Evolutionary conservation across 1,140 invertebrate species (phyloP).

Genomic region (Rhyacophila brunnea): DNA sequence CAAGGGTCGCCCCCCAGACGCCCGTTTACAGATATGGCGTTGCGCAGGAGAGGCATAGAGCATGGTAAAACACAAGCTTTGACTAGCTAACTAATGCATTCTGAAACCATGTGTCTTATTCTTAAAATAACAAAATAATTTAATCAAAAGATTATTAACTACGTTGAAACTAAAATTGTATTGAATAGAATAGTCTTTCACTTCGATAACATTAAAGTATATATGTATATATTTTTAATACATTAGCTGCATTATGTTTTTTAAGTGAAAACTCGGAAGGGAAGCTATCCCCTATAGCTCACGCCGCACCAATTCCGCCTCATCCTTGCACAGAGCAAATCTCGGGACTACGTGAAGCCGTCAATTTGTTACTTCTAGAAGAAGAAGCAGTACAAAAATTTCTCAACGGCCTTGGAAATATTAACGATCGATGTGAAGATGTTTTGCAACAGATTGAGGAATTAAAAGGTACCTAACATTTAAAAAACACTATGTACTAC

Average conservation of each 20-base stretch:
- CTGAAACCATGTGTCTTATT: too few relatives aligned
- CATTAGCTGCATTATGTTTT: too few relatives aligned
- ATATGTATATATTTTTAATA: too few relatives aligned
- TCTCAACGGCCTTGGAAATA: constrained; percentile 17
- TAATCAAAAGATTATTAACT: too few relatives aligned
- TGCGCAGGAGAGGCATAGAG: constrained; percentile 49
- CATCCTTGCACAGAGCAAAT: constrained; percentile 23
- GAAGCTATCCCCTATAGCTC: constrained; percentile 28
- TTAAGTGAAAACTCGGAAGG: constrained; percentile 33
- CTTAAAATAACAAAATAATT: too few relatives aligned
- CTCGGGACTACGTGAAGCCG: not conserved
- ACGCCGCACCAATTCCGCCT: constrained; percentile 21
- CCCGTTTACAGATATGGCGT: constrained; percentile 65
- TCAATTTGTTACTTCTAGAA: constrained; percentile 11
- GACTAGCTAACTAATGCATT: too few relatives aligned
- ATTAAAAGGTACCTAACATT: constrained; percentile 31
- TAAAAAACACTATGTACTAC: too few relatives aligned
- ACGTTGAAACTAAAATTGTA: too few relatives aligned
- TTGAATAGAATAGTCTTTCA: too few relatives aligned
- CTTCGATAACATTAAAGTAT: too few relatives aligned
- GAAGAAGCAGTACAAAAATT: constrained; percentile 29
- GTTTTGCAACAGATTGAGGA: constrained; percentile 24
- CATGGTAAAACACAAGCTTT: constrained; percentile 39
- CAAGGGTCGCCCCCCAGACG: constrained; percentile 61
- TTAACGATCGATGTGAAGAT: constrained; percentile 24